These are phyloP conservation scores for Acridotheres tristis DNA, from an alignment of 2,797 vertebrate genomes.

Conservation along the genomic window DNA sequence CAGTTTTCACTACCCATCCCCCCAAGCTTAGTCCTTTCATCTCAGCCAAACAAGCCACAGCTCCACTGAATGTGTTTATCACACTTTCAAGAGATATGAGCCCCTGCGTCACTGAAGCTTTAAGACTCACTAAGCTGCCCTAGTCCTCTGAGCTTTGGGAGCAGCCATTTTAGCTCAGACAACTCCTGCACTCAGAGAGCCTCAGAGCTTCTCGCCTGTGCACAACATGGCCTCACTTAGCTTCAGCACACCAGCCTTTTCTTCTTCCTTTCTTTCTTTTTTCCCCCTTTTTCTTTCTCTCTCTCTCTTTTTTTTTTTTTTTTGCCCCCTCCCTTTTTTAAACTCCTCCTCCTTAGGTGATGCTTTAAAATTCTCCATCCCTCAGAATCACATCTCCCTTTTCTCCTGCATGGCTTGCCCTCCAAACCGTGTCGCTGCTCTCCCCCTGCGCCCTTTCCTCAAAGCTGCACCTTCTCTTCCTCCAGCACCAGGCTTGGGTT, in stretches of 20 bases:
- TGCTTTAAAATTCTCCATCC: slow-evolving; percentile 34
- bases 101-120: slow-evolving; percentile 87
- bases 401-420: slow-evolving; percentile 27
- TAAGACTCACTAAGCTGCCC: slow-evolving; percentile 89
- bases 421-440: slow-evolving; percentile 31
- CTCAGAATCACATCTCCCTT: background rate
- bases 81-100: slow-evolving; percentile 89
- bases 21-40: slow-evolving; percentile 82
- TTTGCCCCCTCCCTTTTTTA: accelerated
- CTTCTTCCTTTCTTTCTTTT: background rate
- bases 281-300: no score
- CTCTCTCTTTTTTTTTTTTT: no score
- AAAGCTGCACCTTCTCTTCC: slow-evolving; percentile 57
- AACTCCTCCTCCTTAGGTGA: slow-evolving; percentile 27
- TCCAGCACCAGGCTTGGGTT: background rate
- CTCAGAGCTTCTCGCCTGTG: slow-evolving; percentile 80
- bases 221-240: slow-evolving; percentile 95
- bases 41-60: slow-evolving; percentile 85
- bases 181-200: slow-evolving; percentile 76
- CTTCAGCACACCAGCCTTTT: slow-evolving; percentile 75
- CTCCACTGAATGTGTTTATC: slow-evolving; percentile 89
- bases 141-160: slow-evolving; percentile 92
- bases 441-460: slow-evolving; percentile 16
- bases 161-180: slow-evolving; percentile 98
- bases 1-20: slow-evolving; percentile 78